phyloP scores from a whole-genome alignment of 2,113 vertebrate species.

The Indicator maculatus region DNA sequence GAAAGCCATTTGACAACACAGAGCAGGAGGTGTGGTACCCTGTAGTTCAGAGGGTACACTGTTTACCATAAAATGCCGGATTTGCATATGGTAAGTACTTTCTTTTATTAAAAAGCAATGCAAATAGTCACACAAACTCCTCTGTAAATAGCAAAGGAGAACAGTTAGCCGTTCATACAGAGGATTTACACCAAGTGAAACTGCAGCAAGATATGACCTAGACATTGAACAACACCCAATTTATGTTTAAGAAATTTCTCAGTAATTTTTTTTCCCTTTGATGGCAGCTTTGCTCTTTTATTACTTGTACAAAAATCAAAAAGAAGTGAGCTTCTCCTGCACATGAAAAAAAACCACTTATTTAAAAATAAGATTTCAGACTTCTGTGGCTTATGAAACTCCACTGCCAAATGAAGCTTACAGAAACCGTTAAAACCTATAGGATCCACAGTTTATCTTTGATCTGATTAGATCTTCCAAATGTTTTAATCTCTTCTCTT shows the following conservation, averaged over 20 bases:
- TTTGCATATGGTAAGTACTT: slow-evolving; percentile 74
- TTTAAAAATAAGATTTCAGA: slow-evolving; percentile 66
- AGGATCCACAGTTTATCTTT: slow-evolving; percentile 60
- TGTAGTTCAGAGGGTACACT: slow-evolving; percentile 68
- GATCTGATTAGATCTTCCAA: slow-evolving; percentile 54
- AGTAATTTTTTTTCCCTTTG: slow-evolving; percentile 17
- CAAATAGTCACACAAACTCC: slow-evolving; percentile 73
- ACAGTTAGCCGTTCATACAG: slow-evolving; percentile 32
- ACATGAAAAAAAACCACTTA: background rate
- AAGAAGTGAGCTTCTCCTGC: background rate
- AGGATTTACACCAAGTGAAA: slow-evolving; percentile 27
- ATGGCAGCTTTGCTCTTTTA: background rate
- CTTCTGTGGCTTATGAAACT: slow-evolving; percentile 54
- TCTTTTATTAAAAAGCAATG: slow-evolving; percentile 74
- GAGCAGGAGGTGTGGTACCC: slow-evolving; percentile 60
- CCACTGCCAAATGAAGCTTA: slow-evolving; percentile 64
- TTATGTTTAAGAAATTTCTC: slow-evolving; percentile 8
- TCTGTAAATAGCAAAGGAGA: slow-evolving; percentile 74
- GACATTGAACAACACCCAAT: slow-evolving; percentile 20
- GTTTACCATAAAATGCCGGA: slow-evolving; percentile 75
- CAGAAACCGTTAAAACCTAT: slow-evolving; percentile 32
- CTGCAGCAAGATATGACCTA: slow-evolving; percentile 26
- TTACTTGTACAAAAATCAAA: slow-evolving; percentile 1
- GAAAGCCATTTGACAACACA: slow-evolving; percentile 55
- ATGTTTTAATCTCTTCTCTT: slow-evolving; percentile 58